Percentiles rank a stretch among this genome's conserved stretches.
These are phyloP conservation scores for Yponomeuta sedellus DNA, from an alignment of 2,888 invertebrate genomes.

Conservation along the genomic window DNA sequence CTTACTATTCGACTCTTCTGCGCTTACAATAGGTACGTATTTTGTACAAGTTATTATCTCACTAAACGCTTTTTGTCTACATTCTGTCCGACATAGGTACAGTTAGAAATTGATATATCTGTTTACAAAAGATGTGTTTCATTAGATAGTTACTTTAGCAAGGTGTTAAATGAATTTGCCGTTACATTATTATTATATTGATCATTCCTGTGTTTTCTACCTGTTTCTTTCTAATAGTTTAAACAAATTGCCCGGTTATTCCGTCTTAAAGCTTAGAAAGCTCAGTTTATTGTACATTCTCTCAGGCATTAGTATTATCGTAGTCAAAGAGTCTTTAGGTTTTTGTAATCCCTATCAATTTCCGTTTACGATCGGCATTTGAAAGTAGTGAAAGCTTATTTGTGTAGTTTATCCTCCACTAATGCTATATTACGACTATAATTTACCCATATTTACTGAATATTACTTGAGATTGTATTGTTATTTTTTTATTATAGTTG, in stretches of 20 bases:
- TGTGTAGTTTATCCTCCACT: slow-evolving; percentile 35
- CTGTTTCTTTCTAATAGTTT: background rate
- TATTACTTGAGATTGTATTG: slow-evolving; percentile 31
- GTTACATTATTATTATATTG: background rate
- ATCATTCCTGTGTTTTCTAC: background rate
- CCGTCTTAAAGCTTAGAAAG: slow-evolving; percentile 8
- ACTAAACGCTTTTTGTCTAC: background rate
- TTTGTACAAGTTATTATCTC: background rate
- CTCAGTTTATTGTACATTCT: slow-evolving; percentile 2
- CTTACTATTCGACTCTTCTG: background rate
- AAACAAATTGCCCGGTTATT: background rate
- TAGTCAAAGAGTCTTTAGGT: slow-evolving; percentile 24
- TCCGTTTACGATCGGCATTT: slow-evolving; percentile 32
- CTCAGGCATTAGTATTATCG: background rate
- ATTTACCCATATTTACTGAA: slow-evolving; percentile 41
- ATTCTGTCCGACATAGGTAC: background rate
- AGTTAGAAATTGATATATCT: slow-evolving; percentile 1
- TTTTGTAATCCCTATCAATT: slow-evolving; percentile 39
- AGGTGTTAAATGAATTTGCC: background rate
- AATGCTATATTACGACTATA: slow-evolving; percentile 29
- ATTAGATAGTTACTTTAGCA: background rate
- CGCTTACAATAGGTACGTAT: background rate
- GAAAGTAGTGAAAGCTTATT: slow-evolving; percentile 49
- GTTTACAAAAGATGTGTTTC: background rate
- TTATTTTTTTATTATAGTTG: slow-evolving; percentile 29